Evolutionary conservation across 2,113 vertebrate genomes (phyloP).

Genomic region (Entelurus aequoreus): DNA sequence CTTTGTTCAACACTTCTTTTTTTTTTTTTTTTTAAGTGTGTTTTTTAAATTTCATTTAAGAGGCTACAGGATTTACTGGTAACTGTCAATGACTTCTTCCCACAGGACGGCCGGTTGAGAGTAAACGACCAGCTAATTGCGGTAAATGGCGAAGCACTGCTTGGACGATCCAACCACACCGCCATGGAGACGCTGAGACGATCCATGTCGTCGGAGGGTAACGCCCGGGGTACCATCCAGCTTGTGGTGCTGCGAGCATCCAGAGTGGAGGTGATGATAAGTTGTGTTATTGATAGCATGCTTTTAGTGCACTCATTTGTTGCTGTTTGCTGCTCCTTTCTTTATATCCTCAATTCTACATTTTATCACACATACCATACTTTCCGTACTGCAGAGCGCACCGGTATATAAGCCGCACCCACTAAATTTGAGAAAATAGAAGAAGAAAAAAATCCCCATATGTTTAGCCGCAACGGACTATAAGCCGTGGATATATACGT

Average conservation of each 20-base stretch:
- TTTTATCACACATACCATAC: no score
- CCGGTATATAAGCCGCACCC: no score
- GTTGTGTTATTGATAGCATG: background rate
- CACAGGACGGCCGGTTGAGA: constrained; percentile 83
- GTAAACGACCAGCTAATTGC: constrained; percentile 89
- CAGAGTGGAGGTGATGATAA: constrained; percentile 31
- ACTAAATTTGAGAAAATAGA: no score
- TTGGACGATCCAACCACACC: constrained; percentile 85
- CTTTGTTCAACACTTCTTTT: background rate
- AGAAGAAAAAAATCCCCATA: no score
- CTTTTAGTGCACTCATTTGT: background rate
- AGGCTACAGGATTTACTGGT: no score
- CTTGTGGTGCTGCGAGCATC: constrained; percentile 74
- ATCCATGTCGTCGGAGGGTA: constrained; percentile 94
- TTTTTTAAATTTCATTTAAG: background rate
- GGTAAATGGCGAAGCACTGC: constrained; percentile 85
- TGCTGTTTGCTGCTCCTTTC: no score
- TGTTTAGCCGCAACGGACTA: no score
- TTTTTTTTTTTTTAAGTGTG: background rate
- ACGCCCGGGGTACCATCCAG: constrained; percentile 87
- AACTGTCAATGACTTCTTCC: background rate
- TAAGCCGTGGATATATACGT: no score
- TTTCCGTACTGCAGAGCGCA: no score
- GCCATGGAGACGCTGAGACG: constrained; percentile 91
- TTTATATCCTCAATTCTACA: no score